phyloP scores from a whole-genome alignment of 1,140 invertebrate species.

The Condylostylus longicornis region DNA sequence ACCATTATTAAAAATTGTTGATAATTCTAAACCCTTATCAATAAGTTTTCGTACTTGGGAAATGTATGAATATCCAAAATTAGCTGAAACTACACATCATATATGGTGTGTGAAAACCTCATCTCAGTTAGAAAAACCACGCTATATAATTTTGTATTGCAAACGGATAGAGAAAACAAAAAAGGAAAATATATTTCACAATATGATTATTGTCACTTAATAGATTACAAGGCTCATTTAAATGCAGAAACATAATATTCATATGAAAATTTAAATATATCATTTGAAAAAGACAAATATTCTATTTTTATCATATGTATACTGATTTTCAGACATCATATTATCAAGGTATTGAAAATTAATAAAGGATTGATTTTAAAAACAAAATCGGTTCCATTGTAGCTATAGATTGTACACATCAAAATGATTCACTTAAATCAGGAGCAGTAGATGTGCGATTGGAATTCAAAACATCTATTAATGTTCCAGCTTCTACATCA shows the following conservation, averaged over 20 bases:
- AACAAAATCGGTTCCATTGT: constrained; percentile 5
- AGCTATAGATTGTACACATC: constrained; percentile 16
- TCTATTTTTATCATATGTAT: not conserved
- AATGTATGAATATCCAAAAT: constrained; percentile 26
- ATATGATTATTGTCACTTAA: constrained; percentile 18
- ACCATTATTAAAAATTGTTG: constrained; percentile 5
- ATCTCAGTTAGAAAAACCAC: constrained; percentile 18
- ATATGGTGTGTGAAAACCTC: constrained; percentile 22
- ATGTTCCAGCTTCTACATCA: constrained; percentile 12
- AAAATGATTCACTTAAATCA: constrained; percentile 13
- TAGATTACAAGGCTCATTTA: constrained; percentile 16
- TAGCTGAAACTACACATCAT: constrained; percentile 17
- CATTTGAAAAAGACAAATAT: not conserved
- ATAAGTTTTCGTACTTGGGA: constrained; percentile 27
- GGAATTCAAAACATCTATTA: constrained; percentile 13
- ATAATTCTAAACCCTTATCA: too few relatives aligned
- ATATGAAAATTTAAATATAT: constrained; percentile 12
- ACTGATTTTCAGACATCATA: too few relatives aligned
- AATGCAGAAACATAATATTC: constrained; percentile 23
- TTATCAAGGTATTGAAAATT: too few relatives aligned
- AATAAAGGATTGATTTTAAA: too few relatives aligned
- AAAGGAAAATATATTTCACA: constrained; percentile 6
- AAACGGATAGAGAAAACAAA: constrained; percentile 12
- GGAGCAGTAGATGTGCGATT: constrained; percentile 15
- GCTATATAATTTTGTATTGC: constrained; percentile 16